phyloP scores from a whole-genome alignment of 2,888 invertebrate genomes.

The Mesorhabditis spiculigera region DNA sequence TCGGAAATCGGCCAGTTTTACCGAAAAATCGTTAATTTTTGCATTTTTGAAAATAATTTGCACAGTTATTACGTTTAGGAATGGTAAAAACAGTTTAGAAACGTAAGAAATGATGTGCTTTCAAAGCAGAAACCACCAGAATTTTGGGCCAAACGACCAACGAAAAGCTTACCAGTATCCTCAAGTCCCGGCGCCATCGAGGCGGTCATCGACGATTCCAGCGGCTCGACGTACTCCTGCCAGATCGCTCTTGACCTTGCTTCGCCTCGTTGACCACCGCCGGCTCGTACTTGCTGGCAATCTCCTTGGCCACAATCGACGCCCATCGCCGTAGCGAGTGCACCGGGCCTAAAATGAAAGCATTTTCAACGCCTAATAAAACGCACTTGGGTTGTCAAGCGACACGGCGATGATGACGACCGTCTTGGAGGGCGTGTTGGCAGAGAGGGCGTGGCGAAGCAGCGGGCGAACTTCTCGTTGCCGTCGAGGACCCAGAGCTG shows the following conservation, averaged over 20 bases:
- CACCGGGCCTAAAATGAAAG: constrained; percentile 28
- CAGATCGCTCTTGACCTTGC: constrained; percentile 45
- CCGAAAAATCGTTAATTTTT: too few relatives aligned
- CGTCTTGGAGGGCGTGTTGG: constrained; percentile 32
- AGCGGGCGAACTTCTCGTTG: constrained; percentile 40
- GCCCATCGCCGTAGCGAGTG: constrained; percentile 49
- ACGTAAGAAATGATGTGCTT: too few relatives aligned
- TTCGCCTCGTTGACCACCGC: constrained; percentile 37
- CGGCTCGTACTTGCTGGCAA: constrained; percentile 41
- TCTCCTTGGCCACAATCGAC: constrained; percentile 35
- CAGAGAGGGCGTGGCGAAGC: constrained; percentile 42
- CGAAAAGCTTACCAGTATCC: neutral
- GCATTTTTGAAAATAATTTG: too few relatives aligned
- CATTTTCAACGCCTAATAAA: neutral
- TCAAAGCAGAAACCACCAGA: neutral
- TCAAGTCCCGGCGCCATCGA: constrained; percentile 24
- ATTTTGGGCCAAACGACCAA: neutral
- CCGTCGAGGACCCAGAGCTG: constrained; percentile 49
- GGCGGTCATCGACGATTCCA: constrained; percentile 38
- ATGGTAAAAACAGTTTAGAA: too few relatives aligned
- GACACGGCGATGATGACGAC: constrained; percentile 44
- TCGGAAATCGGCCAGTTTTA: too few relatives aligned
- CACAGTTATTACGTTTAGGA: too few relatives aligned
- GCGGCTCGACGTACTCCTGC: constrained; percentile 58
- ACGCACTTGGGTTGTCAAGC: constrained; percentile 45